Evolutionary conservation across 2,797 vertebrate species (phyloP).

Genomic region (Enteromius argenteus): DNA sequence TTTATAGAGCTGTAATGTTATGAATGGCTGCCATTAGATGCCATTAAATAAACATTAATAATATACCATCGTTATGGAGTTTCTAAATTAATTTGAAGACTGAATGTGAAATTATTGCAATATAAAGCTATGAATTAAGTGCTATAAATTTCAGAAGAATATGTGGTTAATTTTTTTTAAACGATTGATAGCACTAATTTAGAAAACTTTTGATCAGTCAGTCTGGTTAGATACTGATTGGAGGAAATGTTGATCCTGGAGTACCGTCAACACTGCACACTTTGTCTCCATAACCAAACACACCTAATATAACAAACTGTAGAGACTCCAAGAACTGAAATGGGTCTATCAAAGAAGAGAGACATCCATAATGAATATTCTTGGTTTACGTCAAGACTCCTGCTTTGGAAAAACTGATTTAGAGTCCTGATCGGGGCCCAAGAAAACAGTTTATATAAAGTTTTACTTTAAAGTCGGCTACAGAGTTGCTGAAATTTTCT

Average conservation of each 20-base stretch:
- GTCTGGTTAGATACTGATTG: not conserved
- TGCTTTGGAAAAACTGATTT: not conserved
- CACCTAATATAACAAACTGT: not conserved
- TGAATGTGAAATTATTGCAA: no score
- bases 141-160: not conserved
- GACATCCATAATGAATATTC: not conserved
- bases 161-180: no score
- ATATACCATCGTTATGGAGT: not conserved
- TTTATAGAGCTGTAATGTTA: no score
- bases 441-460: not conserved
- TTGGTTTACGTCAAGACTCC: not conserved
- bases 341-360: not conserved
- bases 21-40: no score
- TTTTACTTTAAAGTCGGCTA: not conserved
- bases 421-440: not conserved
- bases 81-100: no score
- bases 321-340: not conserved
- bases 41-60: not conserved
- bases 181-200: not conserved
- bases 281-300: not conserved
- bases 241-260: not conserved
- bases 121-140: no score
- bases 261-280: not conserved
- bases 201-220: not conserved
- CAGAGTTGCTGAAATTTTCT: not conserved